Base-by-base conservation (phyloP, 2,888 invertebrate genomes). In the Cosmia pyralina region DNA sequence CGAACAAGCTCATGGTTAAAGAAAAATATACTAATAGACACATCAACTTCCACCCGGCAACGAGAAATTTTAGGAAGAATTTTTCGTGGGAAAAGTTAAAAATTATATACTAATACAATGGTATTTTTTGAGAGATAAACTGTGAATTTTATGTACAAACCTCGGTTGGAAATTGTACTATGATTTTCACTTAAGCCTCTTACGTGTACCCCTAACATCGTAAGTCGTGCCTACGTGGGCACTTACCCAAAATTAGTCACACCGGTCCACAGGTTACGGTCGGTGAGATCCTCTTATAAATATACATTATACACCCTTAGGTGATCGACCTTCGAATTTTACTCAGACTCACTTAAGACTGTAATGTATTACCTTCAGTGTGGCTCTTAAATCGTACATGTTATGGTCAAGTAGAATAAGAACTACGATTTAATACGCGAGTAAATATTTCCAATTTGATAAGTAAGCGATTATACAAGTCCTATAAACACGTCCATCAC, bases 131-230 rank as follows among this genome's bases (percentile, higher is more conserved):
- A 22, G 60, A 79, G 66, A 83, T 85, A 78, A 80, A 77, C 69
- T 68, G 72, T 46, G 76, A 79, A 74, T 79, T 83, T 83, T 78
- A 86, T 80, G 79, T 83, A 85, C 84, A 87, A 88, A 87, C 73
- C 76, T 88, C 81, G 83, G 85, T 78, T 85, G 84, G 84, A 89
- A 89, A 89, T 89, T 83, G 88, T 90, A 88, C 88, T 88, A 89
- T 89, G 89, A 90, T 90, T 89, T 91, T 88, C 89, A 88, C 88
- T 90, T 90, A 90, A 90, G 88, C 89, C 87, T 88, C 90, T 91
- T 90, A 89, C 83, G 84, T 79, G 84, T 87, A 87, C 88, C 88
- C 87, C 79, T 87, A 85, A 88, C 85, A 85, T 87, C 86, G 88
- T 87, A 85, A 88, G 88, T 85, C 77, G 76, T 83, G 85, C 85